Evolutionary conservation across 2,113 vertebrate genomes (phyloP).

Genomic region (Pangasianodon gigas): DNA sequence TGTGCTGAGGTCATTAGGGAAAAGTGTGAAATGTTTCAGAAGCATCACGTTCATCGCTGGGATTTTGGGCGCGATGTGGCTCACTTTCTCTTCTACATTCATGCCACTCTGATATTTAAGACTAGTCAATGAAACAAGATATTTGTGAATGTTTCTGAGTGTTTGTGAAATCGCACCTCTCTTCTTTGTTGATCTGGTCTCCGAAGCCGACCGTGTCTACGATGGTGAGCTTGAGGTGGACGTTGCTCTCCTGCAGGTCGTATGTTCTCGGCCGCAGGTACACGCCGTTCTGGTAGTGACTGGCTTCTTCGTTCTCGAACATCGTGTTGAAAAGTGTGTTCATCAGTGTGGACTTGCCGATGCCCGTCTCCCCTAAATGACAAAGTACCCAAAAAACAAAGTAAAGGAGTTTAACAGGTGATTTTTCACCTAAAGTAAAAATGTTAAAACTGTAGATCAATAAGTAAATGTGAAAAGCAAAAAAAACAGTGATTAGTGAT

Average conservation of each 20-base stretch:
- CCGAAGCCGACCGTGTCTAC: slow-evolving; percentile 96
- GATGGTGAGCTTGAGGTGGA: slow-evolving; percentile 93
- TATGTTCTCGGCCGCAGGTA: slow-evolving; percentile 90
- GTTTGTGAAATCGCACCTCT: slow-evolving; percentile 78
- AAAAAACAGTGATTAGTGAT: background rate
- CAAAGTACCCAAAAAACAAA: no score
- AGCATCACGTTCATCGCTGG: background rate
- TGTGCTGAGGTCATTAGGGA: background rate
- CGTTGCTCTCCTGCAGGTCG: slow-evolving; percentile 91
- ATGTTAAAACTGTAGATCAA: background rate
- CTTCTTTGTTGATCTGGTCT: slow-evolving; percentile 97
- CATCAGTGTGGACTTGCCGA: slow-evolving; percentile 96
- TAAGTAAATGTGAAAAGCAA: background rate
- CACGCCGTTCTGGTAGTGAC: slow-evolving; percentile 89
- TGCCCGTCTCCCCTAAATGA: slow-evolving; percentile 89
- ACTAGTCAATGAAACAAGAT: background rate
- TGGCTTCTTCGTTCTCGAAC: slow-evolving; percentile 95
- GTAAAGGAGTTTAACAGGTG: background rate
- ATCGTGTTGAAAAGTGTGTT: slow-evolving; percentile 98
- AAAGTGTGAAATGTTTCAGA: background rate
- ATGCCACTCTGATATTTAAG: no score
- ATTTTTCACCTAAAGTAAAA: background rate
- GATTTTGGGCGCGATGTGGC: no score
- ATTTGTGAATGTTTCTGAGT: background rate
- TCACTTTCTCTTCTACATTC: no score